Conservation (phyloP, 2,113 vertebrate genomes). For the Bagarius yarrelli region DNA sequence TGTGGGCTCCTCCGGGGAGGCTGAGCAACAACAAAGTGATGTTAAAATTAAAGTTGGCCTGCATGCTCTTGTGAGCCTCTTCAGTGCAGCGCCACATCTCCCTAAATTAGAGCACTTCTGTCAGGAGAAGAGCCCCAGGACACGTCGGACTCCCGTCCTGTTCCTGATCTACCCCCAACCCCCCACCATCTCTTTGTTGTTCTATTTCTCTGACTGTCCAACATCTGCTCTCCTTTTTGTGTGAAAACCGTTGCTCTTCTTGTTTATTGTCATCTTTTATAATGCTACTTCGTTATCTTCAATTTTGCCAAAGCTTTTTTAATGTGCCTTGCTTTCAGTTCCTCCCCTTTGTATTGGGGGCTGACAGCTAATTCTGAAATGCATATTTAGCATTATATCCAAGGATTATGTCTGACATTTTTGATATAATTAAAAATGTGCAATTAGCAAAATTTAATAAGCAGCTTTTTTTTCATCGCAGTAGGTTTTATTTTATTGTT, state of each 20-base stretch:
- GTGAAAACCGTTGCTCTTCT: conserved; percentile 16
- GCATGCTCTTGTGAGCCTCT: conserved; percentile 56
- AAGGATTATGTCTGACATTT: conserved; percentile 42
- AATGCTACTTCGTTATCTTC: conserved; percentile 20
- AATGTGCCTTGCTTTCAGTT: conserved; percentile 27
- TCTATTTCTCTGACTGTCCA: conserved; percentile 25
- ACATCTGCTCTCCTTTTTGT: conserved; percentile 5
- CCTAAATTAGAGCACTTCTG: conserved; percentile 58
- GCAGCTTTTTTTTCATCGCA: conserved; percentile 28
- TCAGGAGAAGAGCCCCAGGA: conserved; percentile 57
- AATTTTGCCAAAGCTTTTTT: conserved; percentile 5
- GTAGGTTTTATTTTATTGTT: conserved; percentile 26
- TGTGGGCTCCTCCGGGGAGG: conserved; percentile 50
- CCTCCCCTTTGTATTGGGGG: conserved; percentile 30
- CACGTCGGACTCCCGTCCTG: conserved; percentile 33
- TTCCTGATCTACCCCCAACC: conserved; percentile 25
- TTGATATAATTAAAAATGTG: conserved; percentile 16
- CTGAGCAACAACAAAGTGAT: conserved; percentile 63
- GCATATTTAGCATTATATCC: conserved; percentile 39
- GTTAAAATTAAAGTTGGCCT: conserved; percentile 60
- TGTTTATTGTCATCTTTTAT: conserved; percentile 15
- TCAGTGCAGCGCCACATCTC: conserved; percentile 47
- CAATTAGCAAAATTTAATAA: conserved; percentile 40
- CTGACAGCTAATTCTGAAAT: conserved; percentile 32
- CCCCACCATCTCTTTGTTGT: conserved; percentile 9